phyloP scores from a whole-genome alignment of 2,888 invertebrate genomes.

The Rhorus exstirpatorius region DNA sequence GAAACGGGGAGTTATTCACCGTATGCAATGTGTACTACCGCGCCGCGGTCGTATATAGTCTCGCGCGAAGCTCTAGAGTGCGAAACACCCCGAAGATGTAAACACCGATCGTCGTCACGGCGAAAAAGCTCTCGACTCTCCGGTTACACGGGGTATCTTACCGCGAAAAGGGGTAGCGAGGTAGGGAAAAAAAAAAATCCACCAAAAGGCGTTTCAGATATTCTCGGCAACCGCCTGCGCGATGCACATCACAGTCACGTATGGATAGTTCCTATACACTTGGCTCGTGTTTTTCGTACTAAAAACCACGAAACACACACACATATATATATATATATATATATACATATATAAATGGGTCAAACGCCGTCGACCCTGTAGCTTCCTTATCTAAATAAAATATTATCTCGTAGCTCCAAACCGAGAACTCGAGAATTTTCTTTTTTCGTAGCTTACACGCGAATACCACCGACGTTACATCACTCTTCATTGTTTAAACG shows the following conservation, averaged over 20 bases:
- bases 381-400: conserved; percentile 65
- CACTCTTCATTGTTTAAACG: not conserved
- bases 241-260: conserved; percentile 63
- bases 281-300: conserved; percentile 39
- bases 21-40: not conserved
- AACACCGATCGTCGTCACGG: conserved; percentile 32
- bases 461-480: not conserved
- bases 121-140: conserved; percentile 28
- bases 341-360: conserved; percentile 27
- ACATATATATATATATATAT: conserved; percentile 8
- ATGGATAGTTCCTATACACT: conserved; percentile 54
- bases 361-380: conserved; percentile 41
- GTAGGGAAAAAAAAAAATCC: conserved; percentile 25
- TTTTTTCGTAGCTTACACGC: not conserved
- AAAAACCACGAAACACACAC: conserved; percentile 35
- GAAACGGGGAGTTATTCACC: conserved; percentile 31
- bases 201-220: conserved; percentile 33
- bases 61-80: not conserved
- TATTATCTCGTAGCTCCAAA: conserved; percentile 47
- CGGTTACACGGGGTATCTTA: conserved; percentile 16
- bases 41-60: not conserved
- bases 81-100: conserved; percentile 4
- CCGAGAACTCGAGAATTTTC: conserved; percentile 19
- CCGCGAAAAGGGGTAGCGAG: conserved; percentile 8
- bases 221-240: conserved; percentile 47